Percentiles rank a stretch among this genome's conserved stretches.
phyloP scores from a whole-genome alignment of 2,888 invertebrate species.

The Iselma pallidipennis region DNA sequence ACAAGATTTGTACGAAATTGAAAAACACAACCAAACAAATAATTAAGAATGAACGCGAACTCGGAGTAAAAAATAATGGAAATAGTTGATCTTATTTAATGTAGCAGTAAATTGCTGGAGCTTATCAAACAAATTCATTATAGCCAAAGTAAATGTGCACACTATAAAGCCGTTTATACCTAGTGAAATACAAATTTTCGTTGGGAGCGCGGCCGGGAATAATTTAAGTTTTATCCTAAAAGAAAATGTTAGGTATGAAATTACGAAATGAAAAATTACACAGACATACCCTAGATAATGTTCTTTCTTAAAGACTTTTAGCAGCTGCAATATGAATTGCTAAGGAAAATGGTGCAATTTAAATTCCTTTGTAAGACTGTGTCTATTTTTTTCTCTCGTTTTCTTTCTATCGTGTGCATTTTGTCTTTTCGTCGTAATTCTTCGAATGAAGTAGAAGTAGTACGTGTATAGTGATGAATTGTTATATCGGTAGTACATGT shows the following conservation, averaged over 20 bases:
- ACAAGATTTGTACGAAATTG: too few species aligned
- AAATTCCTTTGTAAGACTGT: slow-evolving; percentile 27
- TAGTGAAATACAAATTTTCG: slow-evolving; percentile 23
- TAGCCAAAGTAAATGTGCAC: slow-evolving; percentile 10
- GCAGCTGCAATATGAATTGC: slow-evolving; percentile 30
- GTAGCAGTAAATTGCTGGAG: slow-evolving; percentile 15
- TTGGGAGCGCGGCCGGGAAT: slow-evolving; percentile 16
- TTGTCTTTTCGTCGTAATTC: neutral
- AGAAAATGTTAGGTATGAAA: slow-evolving; percentile 11
- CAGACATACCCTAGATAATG: slow-evolving; percentile 23
- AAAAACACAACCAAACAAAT: too few species aligned
- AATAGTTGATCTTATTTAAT: slow-evolving; percentile 8
- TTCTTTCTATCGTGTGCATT: neutral
- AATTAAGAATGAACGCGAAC: too few species aligned
- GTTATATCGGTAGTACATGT: neutral
- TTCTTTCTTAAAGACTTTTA: slow-evolving; percentile 27
- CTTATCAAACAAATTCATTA: slow-evolving; percentile 19
- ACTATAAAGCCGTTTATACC: slow-evolving; percentile 17
- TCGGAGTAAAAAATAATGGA: too few species aligned
- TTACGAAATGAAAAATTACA: slow-evolving; percentile 25
- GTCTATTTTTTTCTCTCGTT: neutral
- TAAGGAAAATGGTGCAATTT: slow-evolving; percentile 30
- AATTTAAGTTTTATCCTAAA: slow-evolving; percentile 19
- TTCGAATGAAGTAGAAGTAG: neutral
- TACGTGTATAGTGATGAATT: neutral